Percentiles rank a stretch among this genome's conserved stretches.
Evolutionary conservation across 2,888 invertebrate species (phyloP).

Genomic region (Phlogophora meticulosa): DNA sequence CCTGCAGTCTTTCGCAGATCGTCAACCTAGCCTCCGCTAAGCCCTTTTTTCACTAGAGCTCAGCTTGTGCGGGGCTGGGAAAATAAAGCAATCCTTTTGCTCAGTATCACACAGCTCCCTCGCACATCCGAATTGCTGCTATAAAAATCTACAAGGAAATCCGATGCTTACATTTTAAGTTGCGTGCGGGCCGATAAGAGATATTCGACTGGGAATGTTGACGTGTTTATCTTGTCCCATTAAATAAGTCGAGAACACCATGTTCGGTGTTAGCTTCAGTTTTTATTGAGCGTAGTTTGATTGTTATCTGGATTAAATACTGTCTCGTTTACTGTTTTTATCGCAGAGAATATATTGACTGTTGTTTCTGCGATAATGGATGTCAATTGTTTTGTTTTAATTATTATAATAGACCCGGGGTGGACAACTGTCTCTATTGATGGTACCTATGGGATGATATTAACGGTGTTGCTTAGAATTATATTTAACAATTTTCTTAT

Average conservation of each 20-base stretch:
- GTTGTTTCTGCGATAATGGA: neutral
- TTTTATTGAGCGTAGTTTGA: constrained; percentile 25
- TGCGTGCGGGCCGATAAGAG: constrained; percentile 38
- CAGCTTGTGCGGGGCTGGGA: too few relatives aligned
- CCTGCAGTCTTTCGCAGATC: too few relatives aligned
- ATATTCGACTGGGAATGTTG: constrained; percentile 11
- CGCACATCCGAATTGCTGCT: neutral
- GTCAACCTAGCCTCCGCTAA: too few relatives aligned
- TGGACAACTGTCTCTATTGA: too few relatives aligned
- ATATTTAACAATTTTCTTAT: too few relatives aligned
- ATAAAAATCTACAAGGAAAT: constrained; percentile 22
- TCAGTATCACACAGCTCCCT: neutral
- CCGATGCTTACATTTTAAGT: constrained; percentile 38
- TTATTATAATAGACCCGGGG: too few relatives aligned
- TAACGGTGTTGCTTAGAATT: too few relatives aligned
- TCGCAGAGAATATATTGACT: neutral
- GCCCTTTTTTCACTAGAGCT: too few relatives aligned
- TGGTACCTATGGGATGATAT: too few relatives aligned
- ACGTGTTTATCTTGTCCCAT: constrained; percentile 33
- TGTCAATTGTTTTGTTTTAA: neutral
- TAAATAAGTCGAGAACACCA: constrained; percentile 31
- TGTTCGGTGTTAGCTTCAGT: constrained; percentile 31
- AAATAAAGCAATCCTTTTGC: too few relatives aligned
- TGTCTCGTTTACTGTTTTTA: neutral
- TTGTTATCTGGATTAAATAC: constrained; percentile 39